Evolutionary conservation across 2,113 vertebrate species (phyloP).

Genomic region (Pangasianodon hypophthalmus): DNA sequence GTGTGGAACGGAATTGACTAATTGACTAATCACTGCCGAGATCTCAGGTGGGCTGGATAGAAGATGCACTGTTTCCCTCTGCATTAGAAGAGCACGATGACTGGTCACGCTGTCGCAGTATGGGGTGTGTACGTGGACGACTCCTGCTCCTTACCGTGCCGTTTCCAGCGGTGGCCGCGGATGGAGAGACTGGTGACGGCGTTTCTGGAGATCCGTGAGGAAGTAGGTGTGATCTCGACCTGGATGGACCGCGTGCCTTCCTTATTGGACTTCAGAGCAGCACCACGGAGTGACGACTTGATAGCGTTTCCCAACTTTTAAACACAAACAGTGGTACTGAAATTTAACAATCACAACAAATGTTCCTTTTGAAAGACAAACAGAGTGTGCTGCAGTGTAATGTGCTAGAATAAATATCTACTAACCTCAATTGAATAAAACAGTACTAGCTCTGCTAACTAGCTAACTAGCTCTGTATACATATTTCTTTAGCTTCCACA

Average conservation of each 20-base stretch:
- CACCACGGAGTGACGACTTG: slow-evolving; percentile 89
- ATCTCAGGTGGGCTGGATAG: not conserved
- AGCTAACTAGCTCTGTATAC: no score
- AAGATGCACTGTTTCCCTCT: not conserved
- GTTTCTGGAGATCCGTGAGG: slow-evolving; percentile 95
- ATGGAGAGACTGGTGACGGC: slow-evolving; percentile 98
- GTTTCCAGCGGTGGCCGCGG: slow-evolving; percentile 97
- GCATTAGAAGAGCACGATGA: not conserved
- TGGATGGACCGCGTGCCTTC: slow-evolving; percentile 92
- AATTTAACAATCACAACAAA: not conserved
- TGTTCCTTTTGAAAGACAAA: not conserved
- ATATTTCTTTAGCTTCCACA: not conserved
- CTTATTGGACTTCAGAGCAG: slow-evolving; percentile 89
- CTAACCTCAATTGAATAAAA: not conserved
- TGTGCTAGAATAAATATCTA: not conserved
- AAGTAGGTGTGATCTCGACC: slow-evolving; percentile 96
- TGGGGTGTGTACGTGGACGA: no score
- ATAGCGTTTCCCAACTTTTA: slow-evolving; percentile 93
- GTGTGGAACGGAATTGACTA: not conserved
- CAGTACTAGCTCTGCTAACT: not conserved
- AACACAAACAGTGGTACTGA: not conserved
- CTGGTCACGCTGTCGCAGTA: not conserved
- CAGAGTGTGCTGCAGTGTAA: not conserved
- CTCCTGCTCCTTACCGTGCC: slow-evolving; percentile 84
- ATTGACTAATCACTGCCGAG: not conserved